Conservation (phyloP, 2,888 invertebrate genomes). For the Pseudococcus jackbeardsleyi region DNA sequence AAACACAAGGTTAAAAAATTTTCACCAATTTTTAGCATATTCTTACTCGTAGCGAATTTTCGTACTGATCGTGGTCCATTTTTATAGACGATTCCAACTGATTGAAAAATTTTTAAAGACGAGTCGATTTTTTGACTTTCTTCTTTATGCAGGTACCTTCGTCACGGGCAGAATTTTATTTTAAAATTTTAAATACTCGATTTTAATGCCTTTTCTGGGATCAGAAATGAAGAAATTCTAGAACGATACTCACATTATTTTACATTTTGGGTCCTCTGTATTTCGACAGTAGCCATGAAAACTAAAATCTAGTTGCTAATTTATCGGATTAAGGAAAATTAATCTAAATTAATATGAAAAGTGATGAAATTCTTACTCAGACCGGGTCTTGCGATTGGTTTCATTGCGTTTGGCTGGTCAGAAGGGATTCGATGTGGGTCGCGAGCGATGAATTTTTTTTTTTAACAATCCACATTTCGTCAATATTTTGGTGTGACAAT, state of each 20-base stretch:
- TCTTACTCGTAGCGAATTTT: background rate
- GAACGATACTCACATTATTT: background rate
- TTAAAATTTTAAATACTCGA: background rate
- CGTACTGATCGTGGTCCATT: background rate
- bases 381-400: background rate
- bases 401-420: background rate
- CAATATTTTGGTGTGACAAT: constrained; percentile 38
- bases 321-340: background rate
- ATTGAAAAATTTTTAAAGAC: background rate
- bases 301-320: background rate
- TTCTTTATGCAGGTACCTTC: background rate
- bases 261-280: background rate
- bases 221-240: background rate
- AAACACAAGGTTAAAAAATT: background rate
- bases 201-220: too few relatives aligned
- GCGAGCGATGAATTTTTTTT: too few relatives aligned
- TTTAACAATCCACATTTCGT: constrained; percentile 17
- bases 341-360: background rate
- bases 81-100: background rate
- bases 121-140: background rate
- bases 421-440: too few relatives aligned
- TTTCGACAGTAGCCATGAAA: background rate
- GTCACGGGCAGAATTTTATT: background rate
- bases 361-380: background rate
- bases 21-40: background rate